Percentiles rank a stretch among this genome's conserved stretches.
Conservation (phyloP, 2,888 invertebrate species). For the Agrochola macilenta region DNA sequence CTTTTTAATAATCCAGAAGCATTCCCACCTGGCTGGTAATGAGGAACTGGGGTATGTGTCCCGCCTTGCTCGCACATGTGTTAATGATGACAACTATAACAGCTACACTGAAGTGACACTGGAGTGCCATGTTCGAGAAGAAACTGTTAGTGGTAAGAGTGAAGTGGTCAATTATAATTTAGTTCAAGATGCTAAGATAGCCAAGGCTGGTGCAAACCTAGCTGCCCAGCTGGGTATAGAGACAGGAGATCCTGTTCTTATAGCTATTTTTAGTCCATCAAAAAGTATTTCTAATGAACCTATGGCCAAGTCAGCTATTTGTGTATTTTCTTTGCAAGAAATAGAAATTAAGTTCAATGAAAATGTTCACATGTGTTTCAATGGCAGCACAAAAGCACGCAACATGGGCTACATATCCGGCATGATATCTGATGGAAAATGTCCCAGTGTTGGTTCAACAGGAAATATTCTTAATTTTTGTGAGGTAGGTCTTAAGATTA, state of each 20-base stretch:
- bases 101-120: constrained; percentile 99
- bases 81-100: constrained; percentile 98
- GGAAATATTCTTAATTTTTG: constrained; percentile 98
- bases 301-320: constrained; percentile 96
- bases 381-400: constrained; percentile 97
- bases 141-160: constrained; percentile 88
- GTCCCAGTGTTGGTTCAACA: constrained; percentile 96
- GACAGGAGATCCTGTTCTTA: constrained; percentile 94
- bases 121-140: constrained; percentile 94
- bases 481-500: constrained; percentile 97
- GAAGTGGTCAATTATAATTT: constrained; percentile 95
- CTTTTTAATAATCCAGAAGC: constrained; percentile 98
- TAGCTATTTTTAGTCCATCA: constrained; percentile 97
- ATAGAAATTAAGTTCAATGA: constrained; percentile 98
- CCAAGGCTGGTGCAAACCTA: constrained; percentile 95
- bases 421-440: constrained; percentile 97
- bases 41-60: constrained; percentile 98
- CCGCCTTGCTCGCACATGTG: constrained; percentile 97
- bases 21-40: constrained; percentile 96
- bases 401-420: constrained; percentile 98
- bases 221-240: constrained; percentile 95
- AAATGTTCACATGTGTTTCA: constrained; percentile 99
- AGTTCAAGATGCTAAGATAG: constrained; percentile 97
- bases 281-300: constrained; percentile 96
- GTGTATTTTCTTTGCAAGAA: constrained; percentile 97